Evolutionary conservation across 2,113 vertebrate species (phyloP).

Genomic region (Gallinago jamesoni): DNA sequence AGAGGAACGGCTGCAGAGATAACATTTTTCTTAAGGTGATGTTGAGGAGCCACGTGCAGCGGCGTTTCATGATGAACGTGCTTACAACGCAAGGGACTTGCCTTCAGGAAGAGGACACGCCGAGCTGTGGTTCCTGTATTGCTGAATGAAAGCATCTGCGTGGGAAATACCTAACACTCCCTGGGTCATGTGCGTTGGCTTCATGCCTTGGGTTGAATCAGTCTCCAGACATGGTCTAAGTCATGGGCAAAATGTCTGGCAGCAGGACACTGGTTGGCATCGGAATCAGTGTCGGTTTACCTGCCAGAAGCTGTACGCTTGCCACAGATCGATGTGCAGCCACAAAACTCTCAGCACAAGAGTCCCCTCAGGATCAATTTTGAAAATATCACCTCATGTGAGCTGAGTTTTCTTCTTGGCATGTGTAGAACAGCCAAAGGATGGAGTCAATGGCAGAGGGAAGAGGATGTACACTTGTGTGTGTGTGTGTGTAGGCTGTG

Average conservation of each 20-base stretch:
- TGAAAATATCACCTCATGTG: neutral
- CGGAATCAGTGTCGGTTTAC: neutral
- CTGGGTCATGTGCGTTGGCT: neutral
- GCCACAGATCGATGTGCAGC: neutral
- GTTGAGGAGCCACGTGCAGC: neutral
- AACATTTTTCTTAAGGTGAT: neutral
- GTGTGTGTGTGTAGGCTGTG: neutral
- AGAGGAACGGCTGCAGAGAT: neutral
- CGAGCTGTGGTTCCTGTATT: neutral
- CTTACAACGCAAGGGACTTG: neutral
- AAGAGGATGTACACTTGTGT: neutral
- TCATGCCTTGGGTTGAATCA: neutral
- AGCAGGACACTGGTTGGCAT: neutral
- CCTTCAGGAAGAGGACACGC: slow-evolving; percentile 10
- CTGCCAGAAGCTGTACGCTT: neutral
- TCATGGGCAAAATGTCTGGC: neutral
- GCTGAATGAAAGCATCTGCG: neutral
- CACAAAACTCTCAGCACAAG: neutral
- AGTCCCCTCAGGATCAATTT: neutral
- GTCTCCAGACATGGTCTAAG: neutral
- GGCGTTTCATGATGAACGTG: neutral
- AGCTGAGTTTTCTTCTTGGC: neutral
- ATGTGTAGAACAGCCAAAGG: neutral
- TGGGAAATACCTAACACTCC: slow-evolving; percentile 41
- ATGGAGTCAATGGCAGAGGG: neutral